Evolutionary conservation across 2,797 vertebrate genomes (phyloP).

Genomic region (Characodon lateralis): DNA sequence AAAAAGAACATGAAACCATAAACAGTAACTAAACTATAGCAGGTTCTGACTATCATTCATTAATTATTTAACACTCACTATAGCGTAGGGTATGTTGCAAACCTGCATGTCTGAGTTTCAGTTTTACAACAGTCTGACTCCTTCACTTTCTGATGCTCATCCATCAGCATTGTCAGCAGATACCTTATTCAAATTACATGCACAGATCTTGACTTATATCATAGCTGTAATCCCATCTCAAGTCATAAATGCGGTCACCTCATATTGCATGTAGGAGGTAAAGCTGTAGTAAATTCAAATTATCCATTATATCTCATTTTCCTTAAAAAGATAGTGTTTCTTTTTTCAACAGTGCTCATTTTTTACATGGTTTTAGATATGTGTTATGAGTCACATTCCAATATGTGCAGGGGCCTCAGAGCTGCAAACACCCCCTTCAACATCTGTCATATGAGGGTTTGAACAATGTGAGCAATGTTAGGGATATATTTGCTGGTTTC

Average conservation of each 20-base stretch:
- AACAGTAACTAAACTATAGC: background rate
- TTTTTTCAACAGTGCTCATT: background rate
- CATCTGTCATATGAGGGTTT: background rate
- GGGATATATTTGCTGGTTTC: background rate
- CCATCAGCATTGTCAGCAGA: background rate
- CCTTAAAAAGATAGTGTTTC: background rate
- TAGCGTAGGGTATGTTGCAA: slow-evolving; percentile 21
- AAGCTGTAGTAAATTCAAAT: too few relatives aligned
- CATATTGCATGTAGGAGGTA: too few relatives aligned
- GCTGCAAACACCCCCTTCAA: background rate
- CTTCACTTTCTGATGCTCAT: background rate
- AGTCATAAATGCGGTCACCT: slow-evolving; percentile 4
- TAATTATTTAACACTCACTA: slow-evolving; percentile 49
- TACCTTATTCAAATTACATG: background rate
- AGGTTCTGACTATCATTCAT: slow-evolving; percentile 22
- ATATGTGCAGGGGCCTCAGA: background rate
- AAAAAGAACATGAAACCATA: slow-evolving; percentile 23
- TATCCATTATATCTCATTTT: background rate
- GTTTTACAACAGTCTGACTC: slow-evolving; percentile 12
- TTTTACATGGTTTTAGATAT: background rate
- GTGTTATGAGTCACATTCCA: background rate
- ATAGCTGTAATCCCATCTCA: background rate
- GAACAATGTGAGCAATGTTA: background rate
- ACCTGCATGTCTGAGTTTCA: slow-evolving; percentile 15
- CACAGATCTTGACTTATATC: background rate